A percentile compares a stretch with the other conserved stretches of the same genome.
phyloP scores from a whole-genome alignment of 2,888 invertebrate species.

The Tinea trinotella region DNA sequence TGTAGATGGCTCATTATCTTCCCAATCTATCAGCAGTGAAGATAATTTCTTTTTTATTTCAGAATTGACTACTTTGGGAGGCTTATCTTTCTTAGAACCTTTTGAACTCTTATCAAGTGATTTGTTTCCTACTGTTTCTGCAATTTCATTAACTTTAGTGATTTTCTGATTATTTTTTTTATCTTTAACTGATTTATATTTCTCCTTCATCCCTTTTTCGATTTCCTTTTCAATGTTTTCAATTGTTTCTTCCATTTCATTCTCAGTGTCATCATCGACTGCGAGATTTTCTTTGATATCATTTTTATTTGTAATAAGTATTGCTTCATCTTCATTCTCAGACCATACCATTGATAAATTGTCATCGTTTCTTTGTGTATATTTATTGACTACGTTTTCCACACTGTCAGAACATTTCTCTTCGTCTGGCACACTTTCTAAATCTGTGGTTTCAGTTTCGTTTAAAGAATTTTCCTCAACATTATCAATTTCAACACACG shows the following conservation, averaged over 20 bases:
- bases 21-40: slow-evolving; percentile 63
- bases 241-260: slow-evolving; percentile 55
- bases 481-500: slow-evolving; percentile 21
- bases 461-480: slow-evolving; percentile 22
- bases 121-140: slow-evolving; percentile 25
- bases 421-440: slow-evolving; percentile 24
- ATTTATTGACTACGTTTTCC: slow-evolving; percentile 22
- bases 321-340: slow-evolving; percentile 47
- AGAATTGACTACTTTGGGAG: slow-evolving; percentile 16
- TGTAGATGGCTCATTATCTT: slow-evolving; percentile 53
- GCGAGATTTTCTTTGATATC: slow-evolving; percentile 19
- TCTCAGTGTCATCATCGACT: slow-evolving; percentile 23
- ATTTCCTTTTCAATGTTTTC: slow-evolving; percentile 64
- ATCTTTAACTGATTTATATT: slow-evolving; percentile 23
- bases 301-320: slow-evolving; percentile 23
- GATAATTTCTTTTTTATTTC: slow-evolving; percentile 46
- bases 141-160: slow-evolving; percentile 28
- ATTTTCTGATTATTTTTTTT: not conserved
- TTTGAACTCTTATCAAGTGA: slow-evolving; percentile 22
- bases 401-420: not conserved
- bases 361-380: slow-evolving; percentile 30
- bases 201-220: slow-evolving; percentile 51
- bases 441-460: slow-evolving; percentile 25
- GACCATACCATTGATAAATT: slow-evolving; percentile 52
- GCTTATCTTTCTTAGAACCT: slow-evolving; percentile 16